phyloP scores from a whole-genome alignment of 2,888 invertebrate species.

The Agrotis segetum region DNA sequence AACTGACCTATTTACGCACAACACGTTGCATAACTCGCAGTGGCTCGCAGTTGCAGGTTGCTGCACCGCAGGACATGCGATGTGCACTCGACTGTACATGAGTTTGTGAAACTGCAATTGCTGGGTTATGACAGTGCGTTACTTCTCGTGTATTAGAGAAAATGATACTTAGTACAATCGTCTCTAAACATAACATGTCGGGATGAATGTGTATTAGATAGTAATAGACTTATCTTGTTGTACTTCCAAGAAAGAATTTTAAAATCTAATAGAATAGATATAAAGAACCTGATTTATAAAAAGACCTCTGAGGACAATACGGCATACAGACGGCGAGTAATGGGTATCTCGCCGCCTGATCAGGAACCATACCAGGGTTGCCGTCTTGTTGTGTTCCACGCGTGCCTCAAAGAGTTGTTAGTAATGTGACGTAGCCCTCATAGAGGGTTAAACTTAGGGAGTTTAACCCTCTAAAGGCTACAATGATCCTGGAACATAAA shows the following conservation, averaged over 20 bases:
- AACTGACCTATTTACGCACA: slow-evolving; percentile 75
- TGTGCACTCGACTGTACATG: slow-evolving; percentile 78
- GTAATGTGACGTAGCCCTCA: no score
- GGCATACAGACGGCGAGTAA: no score
- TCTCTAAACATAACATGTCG: neutral
- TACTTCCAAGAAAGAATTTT: neutral
- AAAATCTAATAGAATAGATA: no score
- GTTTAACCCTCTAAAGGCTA: no score
- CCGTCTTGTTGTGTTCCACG: no score
- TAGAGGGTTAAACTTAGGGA: no score
- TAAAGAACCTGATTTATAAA: no score
- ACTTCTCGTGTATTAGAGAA: neutral
- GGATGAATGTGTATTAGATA: slow-evolving; percentile 6
- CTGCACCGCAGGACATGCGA: slow-evolving; percentile 75
- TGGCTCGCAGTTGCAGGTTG: slow-evolving; percentile 59
- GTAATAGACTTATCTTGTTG: neutral
- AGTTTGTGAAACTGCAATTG: slow-evolving; percentile 72
- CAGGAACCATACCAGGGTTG: no score
- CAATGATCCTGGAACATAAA: no score
- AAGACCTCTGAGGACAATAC: no score
- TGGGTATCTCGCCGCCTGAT: no score
- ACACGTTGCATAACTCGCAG: slow-evolving; percentile 75
- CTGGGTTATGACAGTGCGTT: slow-evolving; percentile 12
- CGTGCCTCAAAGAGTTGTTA: no score
- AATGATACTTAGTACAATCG: slow-evolving; percentile 19